Base-by-base conservation (phyloP, 92 coral and sea anemone species). In the Epizoanthus fatuus region DNA sequence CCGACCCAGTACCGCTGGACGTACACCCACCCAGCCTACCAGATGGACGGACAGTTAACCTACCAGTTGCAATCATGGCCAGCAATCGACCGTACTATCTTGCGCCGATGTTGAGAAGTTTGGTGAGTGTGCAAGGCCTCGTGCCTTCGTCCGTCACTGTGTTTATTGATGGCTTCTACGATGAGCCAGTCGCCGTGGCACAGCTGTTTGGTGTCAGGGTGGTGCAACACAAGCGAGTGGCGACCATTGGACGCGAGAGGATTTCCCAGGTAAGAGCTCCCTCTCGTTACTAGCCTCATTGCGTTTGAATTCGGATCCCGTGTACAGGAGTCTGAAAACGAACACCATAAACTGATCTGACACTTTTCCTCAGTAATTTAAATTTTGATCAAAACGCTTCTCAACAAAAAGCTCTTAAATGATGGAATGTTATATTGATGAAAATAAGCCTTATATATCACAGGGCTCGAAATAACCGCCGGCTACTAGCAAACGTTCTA, bases 51-150 rank as follows among this genome's bases (percentile, higher is more conserved):
- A 86, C 90, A 37, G 39, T 93, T 20, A 59, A 90, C 5, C 84
- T 94, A 5, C 98, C 98, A 12, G 84, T 94, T 3, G 88, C 91
- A 42, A 82, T 94, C 45, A 94, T 94, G 94, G 98, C 96, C 5
- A 83, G 98, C 7, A 94, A 88, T 72, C 91, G 98, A 2, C 98
- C 98, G 42, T 93, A 85, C 69, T 94, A 94, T 81, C 83, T 94
- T 35, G 86, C 77, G 58, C 90, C 96, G 60, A 94, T 94, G 98
- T 92, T 94, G 67, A 74, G 45, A 75, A 64, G 91, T 16, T 90
- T 94, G 66, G 64, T 69, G 63, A 65, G 87, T 11, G 98, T 92
- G 47, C 90, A 81, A 72, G 98, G 98, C 7, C 72, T 94, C 44
- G 83, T 80, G 17, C 89, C 92, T 29, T 59, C 92, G 63, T 87